These are phyloP conservation scores for Pocillopora meandrina DNA, from an alignment of 92 coral and sea anemone genomes.

Conservation along the genomic window DNA sequence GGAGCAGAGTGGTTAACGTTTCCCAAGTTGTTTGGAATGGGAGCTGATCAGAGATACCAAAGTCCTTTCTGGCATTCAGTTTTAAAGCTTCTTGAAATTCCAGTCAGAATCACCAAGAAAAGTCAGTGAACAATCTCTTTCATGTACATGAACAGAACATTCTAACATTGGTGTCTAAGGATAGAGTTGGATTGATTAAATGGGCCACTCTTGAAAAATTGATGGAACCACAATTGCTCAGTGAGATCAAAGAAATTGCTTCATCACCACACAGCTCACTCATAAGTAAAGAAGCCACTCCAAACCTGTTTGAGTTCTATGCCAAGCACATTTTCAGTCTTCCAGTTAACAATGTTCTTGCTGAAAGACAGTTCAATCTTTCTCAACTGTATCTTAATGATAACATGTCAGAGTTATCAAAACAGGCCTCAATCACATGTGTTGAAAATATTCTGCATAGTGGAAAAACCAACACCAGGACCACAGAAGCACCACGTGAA, in stretches of 20 bases:
- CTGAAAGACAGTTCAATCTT: conserved; percentile 38
- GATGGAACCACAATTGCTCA: conserved; percentile 1
- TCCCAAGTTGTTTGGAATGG: neutral
- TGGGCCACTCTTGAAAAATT: conserved; percentile 19
- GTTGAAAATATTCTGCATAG: conserved; percentile 34
- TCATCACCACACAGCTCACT: neutral
- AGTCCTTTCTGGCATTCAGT: conserved; percentile 34
- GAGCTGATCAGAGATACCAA: conserved; percentile 41
- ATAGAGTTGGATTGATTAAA: conserved; percentile 17
- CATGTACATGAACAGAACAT: conserved; percentile 2
- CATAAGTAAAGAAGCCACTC: conserved; percentile 3
- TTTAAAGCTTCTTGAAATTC: conserved; percentile 17
- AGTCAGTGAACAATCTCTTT: conserved; percentile 15
- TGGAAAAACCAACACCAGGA: conserved; percentile 2
- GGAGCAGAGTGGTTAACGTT: too few species aligned
- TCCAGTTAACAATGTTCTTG: conserved; percentile 37
- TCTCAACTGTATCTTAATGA: conserved; percentile 13
- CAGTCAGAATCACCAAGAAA: conserved; percentile 3
- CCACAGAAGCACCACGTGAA: neutral
- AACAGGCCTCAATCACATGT: conserved; percentile 26
- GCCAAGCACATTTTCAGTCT: conserved; percentile 29
- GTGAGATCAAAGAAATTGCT: conserved; percentile 23
- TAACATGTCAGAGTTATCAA: conserved; percentile 29
- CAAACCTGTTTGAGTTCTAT: conserved; percentile 1
- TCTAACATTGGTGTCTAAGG: conserved; percentile 25